These are phyloP conservation scores for Zygaena filipendulae DNA, from an alignment of 2,888 invertebrate species.

Conservation along the genomic window DNA sequence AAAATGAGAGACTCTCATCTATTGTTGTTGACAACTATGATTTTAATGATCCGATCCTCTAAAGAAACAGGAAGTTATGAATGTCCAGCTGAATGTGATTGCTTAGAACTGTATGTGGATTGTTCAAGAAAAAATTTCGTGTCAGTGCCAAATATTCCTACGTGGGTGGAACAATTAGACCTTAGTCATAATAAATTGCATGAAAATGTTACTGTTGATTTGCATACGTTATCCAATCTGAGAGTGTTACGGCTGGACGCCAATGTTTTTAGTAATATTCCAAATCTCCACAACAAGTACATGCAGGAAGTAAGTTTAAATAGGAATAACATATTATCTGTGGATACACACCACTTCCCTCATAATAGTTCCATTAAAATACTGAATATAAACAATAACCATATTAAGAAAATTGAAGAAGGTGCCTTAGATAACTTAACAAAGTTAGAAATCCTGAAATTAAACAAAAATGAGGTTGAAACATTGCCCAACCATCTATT, in stretches of 20 bases:
- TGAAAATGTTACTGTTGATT: slow-evolving; percentile 42
- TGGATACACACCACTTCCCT: slow-evolving; percentile 70
- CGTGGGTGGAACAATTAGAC: slow-evolving; percentile 83
- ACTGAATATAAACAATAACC: slow-evolving; percentile 69
- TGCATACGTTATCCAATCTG: slow-evolving; percentile 38
- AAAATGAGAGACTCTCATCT: slow-evolving; percentile 62
- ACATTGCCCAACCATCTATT: slow-evolving; percentile 81
- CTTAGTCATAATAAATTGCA: slow-evolving; percentile 56
- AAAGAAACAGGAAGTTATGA: slow-evolving; percentile 45
- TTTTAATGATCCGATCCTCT: slow-evolving; percentile 33
- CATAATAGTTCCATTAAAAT: slow-evolving; percentile 55
- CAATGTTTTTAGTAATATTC: slow-evolving; percentile 66
- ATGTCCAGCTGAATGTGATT: slow-evolving; percentile 78
- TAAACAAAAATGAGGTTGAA: slow-evolving; percentile 81
- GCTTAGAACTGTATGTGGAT: slow-evolving; percentile 78
- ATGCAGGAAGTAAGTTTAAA: slow-evolving; percentile 72
- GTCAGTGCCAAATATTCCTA: slow-evolving; percentile 78
- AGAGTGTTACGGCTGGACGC: slow-evolving; percentile 63
- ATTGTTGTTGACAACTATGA: slow-evolving; percentile 47
- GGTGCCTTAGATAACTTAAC: slow-evolving; percentile 79
- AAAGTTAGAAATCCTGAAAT: slow-evolving; percentile 76
- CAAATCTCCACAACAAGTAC: slow-evolving; percentile 55
- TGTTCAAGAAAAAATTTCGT: slow-evolving; percentile 78
- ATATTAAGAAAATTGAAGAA: slow-evolving; percentile 75
- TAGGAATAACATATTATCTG: slow-evolving; percentile 69